Percentiles rank a stretch among this genome's conserved stretches.
These are phyloP conservation scores for Picus viridis DNA, from an alignment of 2,797 vertebrate species.

Conservation along the genomic window DNA sequence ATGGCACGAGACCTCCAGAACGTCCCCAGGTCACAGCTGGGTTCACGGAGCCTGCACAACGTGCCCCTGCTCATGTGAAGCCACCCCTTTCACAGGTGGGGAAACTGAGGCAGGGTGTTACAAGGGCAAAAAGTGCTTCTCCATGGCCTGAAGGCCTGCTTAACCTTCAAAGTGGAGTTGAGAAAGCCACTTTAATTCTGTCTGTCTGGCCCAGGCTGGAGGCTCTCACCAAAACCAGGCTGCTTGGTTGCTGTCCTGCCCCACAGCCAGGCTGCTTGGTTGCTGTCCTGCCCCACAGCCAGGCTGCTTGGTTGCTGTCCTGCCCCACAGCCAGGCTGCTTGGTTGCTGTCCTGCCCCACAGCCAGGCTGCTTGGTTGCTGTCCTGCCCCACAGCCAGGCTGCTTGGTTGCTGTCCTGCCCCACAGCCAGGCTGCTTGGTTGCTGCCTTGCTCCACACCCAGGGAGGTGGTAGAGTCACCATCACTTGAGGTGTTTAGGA, in stretches of 20 bases:
- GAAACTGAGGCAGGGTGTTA: background rate
- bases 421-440: too few species aligned
- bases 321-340: too few species aligned
- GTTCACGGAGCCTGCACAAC: fast-evolving
- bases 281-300: too few species aligned
- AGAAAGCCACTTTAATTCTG: background rate
- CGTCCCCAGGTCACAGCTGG: background rate
- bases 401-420: background rate
- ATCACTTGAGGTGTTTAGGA: too few species aligned
- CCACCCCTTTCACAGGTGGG: background rate
- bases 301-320: too few species aligned
- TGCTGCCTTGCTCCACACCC: too few species aligned
- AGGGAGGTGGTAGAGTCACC: too few species aligned
- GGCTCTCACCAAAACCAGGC: background rate
- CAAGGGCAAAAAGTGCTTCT: background rate
- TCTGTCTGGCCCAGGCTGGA: background rate
- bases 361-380: too few species aligned
- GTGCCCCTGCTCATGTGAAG: fast-evolving
- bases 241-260: background rate
- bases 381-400: too few species aligned
- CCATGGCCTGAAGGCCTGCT: background rate
- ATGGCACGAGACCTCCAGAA: background rate
- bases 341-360: background rate
- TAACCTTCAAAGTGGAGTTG: background rate
- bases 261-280: too few species aligned